phyloP scores from a whole-genome alignment of 2,888 invertebrate genomes.

The Volucella inanis region DNA sequence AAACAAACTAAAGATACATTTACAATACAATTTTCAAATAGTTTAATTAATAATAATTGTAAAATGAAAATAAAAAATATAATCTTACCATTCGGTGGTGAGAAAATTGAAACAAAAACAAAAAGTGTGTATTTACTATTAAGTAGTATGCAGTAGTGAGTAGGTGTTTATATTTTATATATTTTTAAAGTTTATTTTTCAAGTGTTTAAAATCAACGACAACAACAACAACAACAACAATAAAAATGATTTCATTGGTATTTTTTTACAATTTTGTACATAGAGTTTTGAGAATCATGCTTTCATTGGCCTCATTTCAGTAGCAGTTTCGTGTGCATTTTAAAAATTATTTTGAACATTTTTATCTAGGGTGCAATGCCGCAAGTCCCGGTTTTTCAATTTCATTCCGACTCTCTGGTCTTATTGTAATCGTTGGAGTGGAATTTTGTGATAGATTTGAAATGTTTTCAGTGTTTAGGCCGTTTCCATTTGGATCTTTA shows the following conservation, averaged over 20 bases:
- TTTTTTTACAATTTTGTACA: constrained; percentile 32
- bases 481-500: constrained; percentile 43
- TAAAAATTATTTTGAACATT: constrained; percentile 53
- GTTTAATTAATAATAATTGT: neutral
- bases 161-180: constrained; percentile 31
- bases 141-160: constrained; percentile 32
- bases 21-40: neutral
- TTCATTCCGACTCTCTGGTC: no score
- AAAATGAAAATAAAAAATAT: constrained; percentile 29
- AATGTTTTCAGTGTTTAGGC: constrained; percentile 14
- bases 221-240: constrained; percentile 49
- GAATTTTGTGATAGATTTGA: neutral
- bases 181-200: constrained; percentile 13
- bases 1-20: constrained; percentile 21
- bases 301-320: constrained; percentile 15
- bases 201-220: constrained; percentile 28
- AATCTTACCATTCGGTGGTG: constrained; percentile 71
- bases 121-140: constrained; percentile 65
- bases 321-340: constrained; percentile 21
- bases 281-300: constrained; percentile 41
- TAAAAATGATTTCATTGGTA: constrained; percentile 14
- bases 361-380: constrained; percentile 34
- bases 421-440: no score
- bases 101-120: constrained; percentile 70
- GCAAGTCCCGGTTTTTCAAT: neutral